Conservation (phyloP, 2,113 vertebrate species). For the Rhinolophus sinicus region DNA sequence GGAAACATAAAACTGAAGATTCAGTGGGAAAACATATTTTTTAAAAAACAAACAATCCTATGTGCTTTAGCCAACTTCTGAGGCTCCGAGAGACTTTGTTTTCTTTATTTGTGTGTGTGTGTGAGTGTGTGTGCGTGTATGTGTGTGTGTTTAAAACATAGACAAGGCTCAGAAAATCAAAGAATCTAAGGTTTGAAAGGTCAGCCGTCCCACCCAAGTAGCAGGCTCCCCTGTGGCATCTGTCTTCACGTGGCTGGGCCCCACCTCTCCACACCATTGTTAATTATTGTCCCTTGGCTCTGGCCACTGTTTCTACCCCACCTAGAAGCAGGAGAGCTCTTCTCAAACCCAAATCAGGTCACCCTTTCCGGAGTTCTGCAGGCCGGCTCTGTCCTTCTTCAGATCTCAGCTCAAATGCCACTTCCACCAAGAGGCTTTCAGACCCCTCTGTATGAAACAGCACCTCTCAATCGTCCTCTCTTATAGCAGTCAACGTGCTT, state of each 20-base stretch:
- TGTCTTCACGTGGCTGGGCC: neutral
- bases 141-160: neutral
- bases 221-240: neutral
- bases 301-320: neutral
- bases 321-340: neutral
- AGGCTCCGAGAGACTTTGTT: conserved; percentile 22
- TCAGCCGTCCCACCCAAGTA: neutral
- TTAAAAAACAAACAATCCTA: conserved; percentile 31
- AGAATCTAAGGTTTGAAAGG: neutral
- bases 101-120: neutral
- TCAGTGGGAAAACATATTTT: conserved; percentile 63
- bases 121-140: neutral
- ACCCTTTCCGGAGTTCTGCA: neutral
- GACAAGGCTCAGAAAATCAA: conserved; percentile 4
- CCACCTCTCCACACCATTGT: neutral
- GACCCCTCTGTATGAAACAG: neutral
- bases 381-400: neutral
- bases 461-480: neutral
- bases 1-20: conserved; percentile 57
- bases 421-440: neutral
- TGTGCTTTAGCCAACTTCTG: conserved; percentile 60
- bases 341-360: neutral
- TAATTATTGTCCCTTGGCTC: neutral
- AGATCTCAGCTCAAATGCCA: neutral
- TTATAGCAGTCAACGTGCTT: neutral